Evolutionary conservation across 2,113 vertebrate species (phyloP), one percentile per base, ranked within the genome.

Genomic region (Pogona vitticeps): DNA sequence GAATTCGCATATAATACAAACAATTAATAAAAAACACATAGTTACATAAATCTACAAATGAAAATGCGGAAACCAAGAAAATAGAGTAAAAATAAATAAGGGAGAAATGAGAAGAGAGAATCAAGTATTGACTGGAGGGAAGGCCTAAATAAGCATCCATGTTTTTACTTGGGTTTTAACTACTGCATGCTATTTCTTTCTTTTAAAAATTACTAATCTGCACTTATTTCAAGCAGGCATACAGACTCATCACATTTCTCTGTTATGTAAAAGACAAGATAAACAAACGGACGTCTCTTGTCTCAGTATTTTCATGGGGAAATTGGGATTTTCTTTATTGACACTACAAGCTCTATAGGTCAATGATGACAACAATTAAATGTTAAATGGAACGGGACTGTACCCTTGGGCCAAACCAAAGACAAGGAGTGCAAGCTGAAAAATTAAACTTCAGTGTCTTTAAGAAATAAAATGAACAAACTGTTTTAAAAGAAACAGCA

Each of bases 331-430:
- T 94, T 94, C 76, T 92, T 94, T 88, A 91, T 90, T 76, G 83
- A 38, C 46, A 76, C 73, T 79, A 81, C 21, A 67, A 91, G 87
- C 38, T 89, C 84, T 90, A 63, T 38, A 85, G 77, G 94, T 93
- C 92, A 89, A 94, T 93, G 94, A 94, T 38, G 82, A 90, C 88
- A 86, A 85, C 82, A 88, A 83, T 94, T 86, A 89, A 91, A 93
- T 87, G 92, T 86, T 91, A 93, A 94, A 83, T 90, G 88, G 75
- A 91, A 91, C 89, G 87, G 38, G 84, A 31, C 36, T 68, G 76
- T 78, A 31, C 87, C 85, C 90, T 91, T 84, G 73, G 17, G 6
- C 83, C 65, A 88, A 84, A 89, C 68, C 61, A 68, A 93, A 87
- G 88, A 89, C 36, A 65, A 91, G 91, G 89, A 87, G 67, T 73